These are phyloP conservation scores for Tenthredo mesomela DNA, from an alignment of 2,888 invertebrate genomes.

Conservation along the genomic window DNA sequence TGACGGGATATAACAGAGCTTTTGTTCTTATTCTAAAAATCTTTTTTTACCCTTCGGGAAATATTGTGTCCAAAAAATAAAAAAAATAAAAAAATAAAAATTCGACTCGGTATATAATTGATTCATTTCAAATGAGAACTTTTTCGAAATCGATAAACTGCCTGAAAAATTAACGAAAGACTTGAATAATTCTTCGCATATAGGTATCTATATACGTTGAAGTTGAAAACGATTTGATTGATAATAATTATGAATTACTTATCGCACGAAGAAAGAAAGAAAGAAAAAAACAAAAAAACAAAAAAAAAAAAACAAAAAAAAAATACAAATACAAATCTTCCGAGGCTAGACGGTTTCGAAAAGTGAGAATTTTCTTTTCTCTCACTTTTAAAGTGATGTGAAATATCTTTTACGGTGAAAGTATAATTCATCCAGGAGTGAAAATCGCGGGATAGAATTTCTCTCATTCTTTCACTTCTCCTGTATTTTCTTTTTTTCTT, in stretches of 20 bases:
- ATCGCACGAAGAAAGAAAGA: background rate
- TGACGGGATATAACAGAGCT: background rate
- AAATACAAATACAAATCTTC: background rate
- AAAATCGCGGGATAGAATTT: background rate
- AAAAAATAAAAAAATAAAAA: no score
- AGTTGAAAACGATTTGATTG: background rate
- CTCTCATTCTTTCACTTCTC: no score
- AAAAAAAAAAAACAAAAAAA: background rate
- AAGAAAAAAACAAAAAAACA: background rate
- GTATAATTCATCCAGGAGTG: background rate
- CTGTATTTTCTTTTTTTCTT: background rate
- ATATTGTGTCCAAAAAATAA: background rate
- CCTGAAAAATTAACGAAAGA: background rate
- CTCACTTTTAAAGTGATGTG: background rate
- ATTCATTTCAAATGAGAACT: background rate
- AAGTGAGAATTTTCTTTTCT: background rate
- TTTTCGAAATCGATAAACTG: background rate
- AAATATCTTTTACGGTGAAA: background rate
- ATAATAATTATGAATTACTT: background rate
- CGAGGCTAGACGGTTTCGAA: background rate
- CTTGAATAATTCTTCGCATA: background rate
- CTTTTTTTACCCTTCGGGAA: background rate
- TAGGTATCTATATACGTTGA: background rate
- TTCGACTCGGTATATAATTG: no score
- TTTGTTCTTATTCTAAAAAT: background rate